Percentiles rank a stretch among this genome's conserved stretches.
phyloP scores from a whole-genome alignment of 2,888 invertebrate genomes.

The Agrochola litura region DNA sequence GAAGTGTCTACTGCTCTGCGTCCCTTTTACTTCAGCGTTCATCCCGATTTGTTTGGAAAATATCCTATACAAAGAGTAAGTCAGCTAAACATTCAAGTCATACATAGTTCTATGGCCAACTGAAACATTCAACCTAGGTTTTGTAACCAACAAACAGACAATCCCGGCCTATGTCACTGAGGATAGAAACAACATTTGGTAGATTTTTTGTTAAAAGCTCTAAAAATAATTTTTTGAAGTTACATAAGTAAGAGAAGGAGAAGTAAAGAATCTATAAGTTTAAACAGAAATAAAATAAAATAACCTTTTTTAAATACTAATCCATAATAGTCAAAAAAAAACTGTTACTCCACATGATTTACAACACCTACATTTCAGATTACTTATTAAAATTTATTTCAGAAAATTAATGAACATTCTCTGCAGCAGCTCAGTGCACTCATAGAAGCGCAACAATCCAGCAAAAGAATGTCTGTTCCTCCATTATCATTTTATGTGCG shows the following conservation, averaged over 20 bases:
- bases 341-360: not conserved
- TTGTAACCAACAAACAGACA: not conserved
- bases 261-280: not conserved
- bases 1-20: conserved; percentile 97
- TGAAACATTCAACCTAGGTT: not conserved
- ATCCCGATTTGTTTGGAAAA: conserved; percentile 98
- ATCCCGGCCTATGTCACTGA: not conserved
- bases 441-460: conserved; percentile 94
- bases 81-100: conserved; percentile 4
- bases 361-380: no score
- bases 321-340: not conserved
- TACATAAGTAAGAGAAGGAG: not conserved
- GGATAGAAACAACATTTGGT: not conserved
- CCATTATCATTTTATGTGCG: conserved; percentile 95
- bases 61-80: conserved; percentile 96
- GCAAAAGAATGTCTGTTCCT: conserved; percentile 91
- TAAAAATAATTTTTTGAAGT: not conserved
- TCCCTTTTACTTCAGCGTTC: conserved; percentile 98
- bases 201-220: not conserved
- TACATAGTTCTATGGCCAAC: not conserved
- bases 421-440: conserved; percentile 96
- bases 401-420: conserved; percentile 97
- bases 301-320: not conserved
- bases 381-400: conserved; percentile 70
- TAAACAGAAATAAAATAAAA: not conserved